Conservation (phyloP, 2,888 invertebrate species). For the Lordiphosa andalusiaca region DNA sequence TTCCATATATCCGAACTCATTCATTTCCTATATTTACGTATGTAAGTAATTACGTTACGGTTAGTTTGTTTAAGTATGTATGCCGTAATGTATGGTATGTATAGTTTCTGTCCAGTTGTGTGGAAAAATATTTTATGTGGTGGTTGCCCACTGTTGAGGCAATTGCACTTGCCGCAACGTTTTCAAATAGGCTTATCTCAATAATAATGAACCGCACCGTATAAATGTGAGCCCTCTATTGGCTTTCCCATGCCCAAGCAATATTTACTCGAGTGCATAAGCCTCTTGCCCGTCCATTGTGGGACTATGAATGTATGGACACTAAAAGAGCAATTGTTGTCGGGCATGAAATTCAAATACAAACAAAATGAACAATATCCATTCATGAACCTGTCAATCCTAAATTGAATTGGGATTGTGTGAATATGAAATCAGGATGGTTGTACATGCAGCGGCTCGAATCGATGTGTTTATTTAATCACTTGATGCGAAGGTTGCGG, state of each 20-base stretch:
- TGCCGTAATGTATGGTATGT: too few species aligned
- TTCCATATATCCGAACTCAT: too few species aligned
- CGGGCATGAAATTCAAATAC: slow-evolving; percentile 61
- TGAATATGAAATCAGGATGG: slow-evolving; percentile 44
- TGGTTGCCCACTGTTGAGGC: slow-evolving; percentile 3
- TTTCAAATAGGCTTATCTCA: slow-evolving; percentile 56
- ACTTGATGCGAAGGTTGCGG: slow-evolving; percentile 45
- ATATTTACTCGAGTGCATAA: slow-evolving; percentile 65
- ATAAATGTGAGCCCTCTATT: slow-evolving; percentile 39
- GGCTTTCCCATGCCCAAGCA: slow-evolving; percentile 65
- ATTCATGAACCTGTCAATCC: slow-evolving; percentile 75
- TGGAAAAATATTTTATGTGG: not conserved
- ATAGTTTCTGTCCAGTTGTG: too few species aligned
- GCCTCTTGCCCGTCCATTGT: slow-evolving; percentile 45
- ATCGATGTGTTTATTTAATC: slow-evolving; percentile 62
- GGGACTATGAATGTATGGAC: slow-evolving; percentile 35
- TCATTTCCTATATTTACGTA: not conserved
- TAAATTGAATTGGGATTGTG: slow-evolving; percentile 63
- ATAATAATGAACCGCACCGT: slow-evolving; percentile 61
- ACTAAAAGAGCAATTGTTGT: slow-evolving; percentile 68
- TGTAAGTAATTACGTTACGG: slow-evolving; percentile 9
- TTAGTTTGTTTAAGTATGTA: slow-evolving; percentile 4
- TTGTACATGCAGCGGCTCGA: slow-evolving; percentile 19
- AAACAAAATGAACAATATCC: slow-evolving; percentile 65
- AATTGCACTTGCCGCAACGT: slow-evolving; percentile 46